Percentiles rank a stretch among this genome's conserved stretches.
Evolutionary conservation across 2,113 vertebrate genomes (phyloP).

Genomic region (Rhizomys pruinosus): DNA sequence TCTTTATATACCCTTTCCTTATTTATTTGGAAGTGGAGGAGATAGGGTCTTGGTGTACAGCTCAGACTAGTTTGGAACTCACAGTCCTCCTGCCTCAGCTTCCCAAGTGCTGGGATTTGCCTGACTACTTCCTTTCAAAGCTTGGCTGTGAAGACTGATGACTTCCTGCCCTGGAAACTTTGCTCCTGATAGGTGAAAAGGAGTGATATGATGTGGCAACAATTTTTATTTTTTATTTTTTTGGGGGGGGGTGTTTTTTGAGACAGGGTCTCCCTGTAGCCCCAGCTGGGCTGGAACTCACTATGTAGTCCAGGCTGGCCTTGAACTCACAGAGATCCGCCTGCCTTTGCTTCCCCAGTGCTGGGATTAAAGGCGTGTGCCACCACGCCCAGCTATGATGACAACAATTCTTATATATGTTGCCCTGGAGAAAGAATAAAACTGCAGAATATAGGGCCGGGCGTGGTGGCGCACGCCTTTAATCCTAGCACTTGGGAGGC

Average conservation of each 20-base stretch:
- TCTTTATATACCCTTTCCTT: neutral
- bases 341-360: too few species aligned
- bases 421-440: neutral
- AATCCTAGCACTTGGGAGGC: too few species aligned
- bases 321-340: too few species aligned
- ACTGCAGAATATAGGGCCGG: neutral
- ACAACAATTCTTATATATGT: neutral
- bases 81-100: neutral
- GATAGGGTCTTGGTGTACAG: neutral
- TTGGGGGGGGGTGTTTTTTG: too few species aligned
- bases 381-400: too few species aligned
- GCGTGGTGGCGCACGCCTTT: too few species aligned
- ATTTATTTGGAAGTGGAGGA: neutral
- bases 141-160: neutral
- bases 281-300: too few species aligned
- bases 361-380: too few species aligned
- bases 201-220: neutral
- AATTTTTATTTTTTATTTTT: too few species aligned
- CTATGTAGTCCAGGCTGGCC: too few species aligned
- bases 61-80: neutral
- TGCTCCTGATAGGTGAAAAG: neutral
- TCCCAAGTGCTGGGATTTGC: neutral
- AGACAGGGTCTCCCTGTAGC: too few species aligned
- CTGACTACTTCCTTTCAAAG: conserved; percentile 3
- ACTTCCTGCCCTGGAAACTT: neutral